Evolutionary conservation across 2,888 invertebrate species (phyloP), one percentile per base, ranked within the genome.

Genomic region (Dryococelus australis): DNA sequence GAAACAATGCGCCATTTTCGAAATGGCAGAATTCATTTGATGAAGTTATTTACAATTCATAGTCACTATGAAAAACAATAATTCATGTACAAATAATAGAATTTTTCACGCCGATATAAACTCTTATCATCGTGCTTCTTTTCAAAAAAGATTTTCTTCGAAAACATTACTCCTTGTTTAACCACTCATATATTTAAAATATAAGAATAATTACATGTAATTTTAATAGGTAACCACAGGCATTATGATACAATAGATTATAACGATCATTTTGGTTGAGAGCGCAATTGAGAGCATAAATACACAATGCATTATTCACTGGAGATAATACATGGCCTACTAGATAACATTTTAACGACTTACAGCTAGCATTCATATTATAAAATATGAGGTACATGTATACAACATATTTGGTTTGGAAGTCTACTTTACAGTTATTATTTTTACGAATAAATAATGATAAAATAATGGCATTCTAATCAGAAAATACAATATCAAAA

Each of bases 381-480:
- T 65, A 65, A 65, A 65, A 65, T 65, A 65, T 65, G 65, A 65
- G 65, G 65, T 65, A 65, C 65, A 65, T 65, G 20, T n/a, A 65
- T n/a, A 65, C 65, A 65, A 65, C 65, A 24, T 65, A 65, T 65
- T 65, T 65, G 65, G 65, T 65, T 65, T 65, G 20, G 65, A 65
- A 65, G 20, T 20, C 65, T 65, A 65, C 6, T 35, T 83, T 83
- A 27, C 83, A 83, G 35, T 28, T 83, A 35, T 35, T 35, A 35
- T 83, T 83, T 28, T 83, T 83, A 83, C 43, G 20, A 35, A 83
- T 35, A 83, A 83, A 83, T 83, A 83, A 83, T 35, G 27, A 26
- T 43, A 83, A 83, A 35, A 35, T 65, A 65, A 65, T 24, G 65
- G n/a, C 65, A n/a, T 24, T 65, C 65, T 65, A 65, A 65, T n/a